phyloP scores from a whole-genome alignment of 2,888 invertebrate genomes.

The Nemurella pictetii region DNA sequence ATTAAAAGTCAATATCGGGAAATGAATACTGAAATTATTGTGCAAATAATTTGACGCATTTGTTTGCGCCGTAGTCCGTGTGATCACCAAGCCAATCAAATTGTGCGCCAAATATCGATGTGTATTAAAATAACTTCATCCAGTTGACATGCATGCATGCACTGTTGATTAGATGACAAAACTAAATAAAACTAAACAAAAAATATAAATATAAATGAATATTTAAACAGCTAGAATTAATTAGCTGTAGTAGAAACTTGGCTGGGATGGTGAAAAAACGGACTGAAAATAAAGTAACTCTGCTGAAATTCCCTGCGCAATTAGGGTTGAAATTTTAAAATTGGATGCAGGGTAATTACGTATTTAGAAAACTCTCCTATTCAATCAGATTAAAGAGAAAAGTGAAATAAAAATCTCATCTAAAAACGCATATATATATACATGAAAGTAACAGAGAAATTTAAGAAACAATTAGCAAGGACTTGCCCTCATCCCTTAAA shows the following conservation, averaged over 20 bases:
- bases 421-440: too few species aligned
- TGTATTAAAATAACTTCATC: neutral
- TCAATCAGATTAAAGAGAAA: neutral
- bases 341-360: too few species aligned
- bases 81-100: neutral
- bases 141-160: neutral
- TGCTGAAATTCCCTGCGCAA: neutral
- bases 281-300: neutral
- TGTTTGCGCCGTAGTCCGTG: neutral
- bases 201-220: too few species aligned
- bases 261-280: neutral
- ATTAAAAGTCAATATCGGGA: neutral
- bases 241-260: neutral
- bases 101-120: neutral
- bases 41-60: neutral
- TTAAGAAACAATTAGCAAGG: neutral
- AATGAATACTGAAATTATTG: neutral
- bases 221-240: too few species aligned
- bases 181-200: too few species aligned
- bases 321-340: neutral
- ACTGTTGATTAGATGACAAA: too few species aligned
- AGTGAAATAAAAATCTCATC: neutral
- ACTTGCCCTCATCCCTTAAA: neutral
- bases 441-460: neutral
- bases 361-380: neutral